Evolutionary conservation across 1,140 invertebrate species (phyloP).

Genomic region (Pristionchus pacificus): DNA sequence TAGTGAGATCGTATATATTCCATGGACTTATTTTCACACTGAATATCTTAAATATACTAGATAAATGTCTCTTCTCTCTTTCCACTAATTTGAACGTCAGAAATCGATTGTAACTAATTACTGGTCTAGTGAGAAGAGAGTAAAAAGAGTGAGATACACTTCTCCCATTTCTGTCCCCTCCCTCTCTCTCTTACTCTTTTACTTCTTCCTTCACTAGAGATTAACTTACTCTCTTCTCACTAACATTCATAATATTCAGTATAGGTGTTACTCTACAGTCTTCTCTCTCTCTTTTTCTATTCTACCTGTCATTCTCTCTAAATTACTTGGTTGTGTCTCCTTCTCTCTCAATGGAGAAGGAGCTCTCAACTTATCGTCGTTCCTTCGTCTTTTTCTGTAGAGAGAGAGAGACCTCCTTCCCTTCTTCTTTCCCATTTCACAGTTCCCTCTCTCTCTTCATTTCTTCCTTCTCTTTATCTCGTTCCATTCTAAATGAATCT

Average conservation of each 20-base stretch:
- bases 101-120: neutral
- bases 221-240: too few relatives aligned
- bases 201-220: too few relatives aligned
- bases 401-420: conserved; percentile 19
- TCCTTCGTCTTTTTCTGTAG: conserved; percentile 17
- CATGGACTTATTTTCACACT: too few relatives aligned
- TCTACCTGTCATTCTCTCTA: conserved; percentile 6
- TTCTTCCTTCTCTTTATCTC: neutral
- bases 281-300: neutral
- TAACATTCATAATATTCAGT: too few relatives aligned
- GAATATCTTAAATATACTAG: too few relatives aligned
- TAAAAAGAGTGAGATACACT: too few relatives aligned
- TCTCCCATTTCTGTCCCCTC: too few relatives aligned
- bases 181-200: too few relatives aligned
- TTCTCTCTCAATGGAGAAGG: conserved; percentile 1
- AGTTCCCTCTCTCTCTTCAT: neutral
- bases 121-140: too few relatives aligned
- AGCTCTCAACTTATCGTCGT: neutral
- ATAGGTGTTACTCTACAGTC: neutral
- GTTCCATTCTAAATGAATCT: neutral
- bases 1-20: too few relatives aligned
- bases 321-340: neutral
- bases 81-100: neutral
- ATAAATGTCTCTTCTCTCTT: neutral
- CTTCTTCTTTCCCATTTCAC: conserved; percentile 13